phyloP scores from a whole-genome alignment of 2,797 vertebrate species.

The Oryzias dopingdopingensis region DNA sequence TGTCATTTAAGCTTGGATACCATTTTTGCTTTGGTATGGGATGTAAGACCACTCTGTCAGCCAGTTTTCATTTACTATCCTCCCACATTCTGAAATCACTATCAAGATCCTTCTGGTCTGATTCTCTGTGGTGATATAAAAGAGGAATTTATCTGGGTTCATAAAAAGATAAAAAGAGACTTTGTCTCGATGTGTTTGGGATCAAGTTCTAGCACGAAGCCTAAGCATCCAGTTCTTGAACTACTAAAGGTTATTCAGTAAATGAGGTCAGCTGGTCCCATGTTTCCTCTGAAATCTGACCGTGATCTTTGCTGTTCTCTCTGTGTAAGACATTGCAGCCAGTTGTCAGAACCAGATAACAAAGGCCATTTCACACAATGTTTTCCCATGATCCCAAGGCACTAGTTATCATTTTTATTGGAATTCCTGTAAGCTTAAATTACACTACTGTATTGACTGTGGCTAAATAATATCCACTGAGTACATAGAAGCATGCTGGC shows the following conservation, averaged over 20 bases:
- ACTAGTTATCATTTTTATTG: slow-evolving; percentile 19
- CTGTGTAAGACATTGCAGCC: slow-evolving; percentile 21
- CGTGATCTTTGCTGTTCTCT: slow-evolving; percentile 26
- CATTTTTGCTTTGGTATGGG: too few species aligned
- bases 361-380: slow-evolving; percentile 12
- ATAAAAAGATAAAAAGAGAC: slow-evolving; percentile 37
- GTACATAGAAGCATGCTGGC: slow-evolving; percentile 34
- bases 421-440: slow-evolving; percentile 20
- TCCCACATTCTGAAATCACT: slow-evolving; percentile 2
- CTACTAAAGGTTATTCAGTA: slow-evolving; percentile 24
- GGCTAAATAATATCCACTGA: slow-evolving; percentile 35
- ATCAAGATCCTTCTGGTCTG: slow-evolving; percentile 37
- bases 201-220: slow-evolving; percentile 40
- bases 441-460: slow-evolving; percentile 19
- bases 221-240: slow-evolving; percentile 33
- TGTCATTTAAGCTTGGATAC: too few species aligned
- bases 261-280: slow-evolving; percentile 46
- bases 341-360: slow-evolving; percentile 28
- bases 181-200: slow-evolving; percentile 51
- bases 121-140: slow-evolving; percentile 35
- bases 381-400: slow-evolving; percentile 21
- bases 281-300: slow-evolving; percentile 55
- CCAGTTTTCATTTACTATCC: too few species aligned
- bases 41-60: too few species aligned
- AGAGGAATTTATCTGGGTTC: slow-evolving; percentile 39